Conservation (phyloP, 2,888 invertebrate genomes). For the Polydrusus tereticollis region DNA sequence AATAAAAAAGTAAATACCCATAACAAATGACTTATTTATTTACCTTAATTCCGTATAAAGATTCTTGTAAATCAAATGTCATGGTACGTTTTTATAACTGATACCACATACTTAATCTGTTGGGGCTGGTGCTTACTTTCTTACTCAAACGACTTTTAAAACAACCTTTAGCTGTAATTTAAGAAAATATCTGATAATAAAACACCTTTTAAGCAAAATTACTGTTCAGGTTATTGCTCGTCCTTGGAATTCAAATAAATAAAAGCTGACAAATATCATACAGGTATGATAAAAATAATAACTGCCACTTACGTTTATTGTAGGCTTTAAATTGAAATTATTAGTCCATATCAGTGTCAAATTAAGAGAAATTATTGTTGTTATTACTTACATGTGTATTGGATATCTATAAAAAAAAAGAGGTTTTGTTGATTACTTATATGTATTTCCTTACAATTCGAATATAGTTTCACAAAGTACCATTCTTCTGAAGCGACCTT, state of each 20-base stretch:
- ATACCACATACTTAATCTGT: neutral
- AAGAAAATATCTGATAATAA: conserved; percentile 9
- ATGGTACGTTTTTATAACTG: neutral
- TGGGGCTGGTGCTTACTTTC: neutral
- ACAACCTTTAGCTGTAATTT: neutral
- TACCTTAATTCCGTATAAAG: neutral
- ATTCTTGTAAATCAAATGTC: neutral
- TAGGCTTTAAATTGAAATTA: neutral
- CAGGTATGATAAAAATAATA: neutral
- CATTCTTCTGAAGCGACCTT: conserved; percentile 10
- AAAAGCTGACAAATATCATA: conserved; percentile 11
- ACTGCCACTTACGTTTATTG: neutral
- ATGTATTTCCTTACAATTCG: neutral
- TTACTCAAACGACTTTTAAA: neutral
- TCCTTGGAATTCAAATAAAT: conserved; percentile 28
- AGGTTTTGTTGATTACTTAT: neutral
- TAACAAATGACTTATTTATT: neutral
- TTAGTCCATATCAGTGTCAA: neutral
- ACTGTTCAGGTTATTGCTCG: conserved; percentile 30
- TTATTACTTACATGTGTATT: neutral
- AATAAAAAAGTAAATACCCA: too few relatives aligned
- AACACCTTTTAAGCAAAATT: conserved; percentile 8
- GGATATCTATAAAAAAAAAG: neutral
- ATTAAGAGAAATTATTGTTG: conserved; percentile 4
- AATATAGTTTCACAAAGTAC: neutral